Percentiles rank a stretch among this genome's conserved stretches.
Conservation (phyloP, 2,888 invertebrate species). For the Agrochola lychnidis region DNA sequence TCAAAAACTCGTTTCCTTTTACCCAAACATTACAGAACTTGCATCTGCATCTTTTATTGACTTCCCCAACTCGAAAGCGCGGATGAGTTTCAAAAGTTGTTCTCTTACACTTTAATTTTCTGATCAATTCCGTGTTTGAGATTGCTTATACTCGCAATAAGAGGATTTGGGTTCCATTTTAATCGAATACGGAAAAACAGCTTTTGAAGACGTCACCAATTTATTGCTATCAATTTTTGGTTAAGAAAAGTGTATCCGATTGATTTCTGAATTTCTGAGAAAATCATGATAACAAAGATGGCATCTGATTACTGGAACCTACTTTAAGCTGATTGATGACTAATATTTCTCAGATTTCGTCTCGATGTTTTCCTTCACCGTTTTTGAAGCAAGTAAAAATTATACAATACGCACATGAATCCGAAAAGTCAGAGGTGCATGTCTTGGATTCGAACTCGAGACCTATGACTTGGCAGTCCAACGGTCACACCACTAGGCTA, state of each 20-base stretch:
- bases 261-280: not conserved
- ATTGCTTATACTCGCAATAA: conserved; percentile 3
- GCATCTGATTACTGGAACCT: not conserved
- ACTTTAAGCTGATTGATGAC: not conserved
- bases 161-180: conserved; percentile 10
- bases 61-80: not conserved
- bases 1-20: not conserved
- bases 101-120: conserved; percentile 21
- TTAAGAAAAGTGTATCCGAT: no score
- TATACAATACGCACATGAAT: no score
- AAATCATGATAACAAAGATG: not conserved
- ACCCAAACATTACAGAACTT: not conserved
- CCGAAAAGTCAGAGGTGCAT: no score
- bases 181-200: not conserved
- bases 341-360: no score
- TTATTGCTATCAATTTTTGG: not conserved
- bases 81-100: conserved; percentile 16
- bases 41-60: not conserved
- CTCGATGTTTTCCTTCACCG: no score
- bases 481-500: no score
- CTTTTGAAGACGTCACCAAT: not conserved
- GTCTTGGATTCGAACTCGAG: no score
- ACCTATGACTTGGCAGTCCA: no score
- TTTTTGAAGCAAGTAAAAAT: no score
- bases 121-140: conserved; percentile 11